Evolutionary conservation across 2,113 vertebrate genomes (phyloP), one percentile per base, ranked within the genome.

Genomic region (Cynoglossus semilaevis): DNA sequence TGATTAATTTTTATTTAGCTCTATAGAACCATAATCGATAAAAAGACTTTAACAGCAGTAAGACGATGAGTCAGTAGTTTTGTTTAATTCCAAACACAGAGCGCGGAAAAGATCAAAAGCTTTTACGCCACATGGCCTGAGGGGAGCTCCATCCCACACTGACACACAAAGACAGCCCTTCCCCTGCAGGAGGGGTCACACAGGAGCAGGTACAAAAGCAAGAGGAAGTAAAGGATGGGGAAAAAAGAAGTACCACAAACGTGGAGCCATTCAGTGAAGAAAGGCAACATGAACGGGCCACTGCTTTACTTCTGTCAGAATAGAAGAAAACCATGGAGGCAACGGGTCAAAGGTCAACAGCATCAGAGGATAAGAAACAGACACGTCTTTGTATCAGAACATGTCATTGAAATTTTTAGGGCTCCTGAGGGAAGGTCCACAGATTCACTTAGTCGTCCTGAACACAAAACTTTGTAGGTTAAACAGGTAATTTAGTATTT

Each of bases 21-120:
- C 22, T 29, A 6, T 4, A 6, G 22, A 29, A 29, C 22, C 22
- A 29, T 29, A 29, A 29, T 29, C 22, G 2, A 29, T 6, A 29
- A 29, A 29, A 29, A 29, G 6, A 29, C 22, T 29, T 29, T 4
- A 29, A 29, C 22, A 29, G 22, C n/a, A n/a, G n/a, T n/a, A n/a
- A n/a, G 22, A 29, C 6, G 48, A 74, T 76, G 70, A 78, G 64
- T 81, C 79, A 85, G 82, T 71, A 67, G 52, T 65, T 51, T 69
- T 57, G 16, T 50, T 50, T 11, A 12, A 77, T 34, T 55, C 18
- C 17, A 18, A 60, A 76, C 57, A 46, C 42, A 58, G 34, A 61
- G 73, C n/a, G n/a, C n/a, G 59, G 63, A 62, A 74, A 55, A 63
- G 81, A 87, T 83, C 67, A 81, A 85, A 82, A 76, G n/a, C n/a